Evolutionary conservation across 1,140 invertebrate genomes (phyloP).

Genomic region (Apis laboriosa): DNA sequence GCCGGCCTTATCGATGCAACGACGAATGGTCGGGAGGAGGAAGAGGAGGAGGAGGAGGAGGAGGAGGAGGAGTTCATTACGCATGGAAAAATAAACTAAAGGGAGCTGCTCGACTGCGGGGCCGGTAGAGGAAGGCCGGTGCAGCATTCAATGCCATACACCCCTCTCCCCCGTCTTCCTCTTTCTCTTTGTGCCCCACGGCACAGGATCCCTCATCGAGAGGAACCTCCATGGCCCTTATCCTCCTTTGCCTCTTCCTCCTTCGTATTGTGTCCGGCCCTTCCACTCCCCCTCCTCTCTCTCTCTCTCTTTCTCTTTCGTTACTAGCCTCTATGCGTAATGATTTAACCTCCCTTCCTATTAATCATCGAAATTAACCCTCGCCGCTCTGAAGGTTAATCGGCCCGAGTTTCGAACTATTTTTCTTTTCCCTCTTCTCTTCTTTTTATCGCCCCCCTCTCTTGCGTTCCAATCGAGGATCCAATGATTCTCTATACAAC

Average conservation of each 20-base stretch:
- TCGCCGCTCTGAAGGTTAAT: conserved; percentile 18
- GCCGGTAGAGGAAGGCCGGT: conserved; percentile 53
- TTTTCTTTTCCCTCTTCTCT: neutral
- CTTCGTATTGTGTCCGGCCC: conserved; percentile 29
- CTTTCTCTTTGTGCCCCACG: conserved; percentile 58
- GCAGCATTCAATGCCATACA: neutral
- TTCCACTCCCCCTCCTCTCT: neutral
- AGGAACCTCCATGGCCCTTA: conserved; percentile 51
- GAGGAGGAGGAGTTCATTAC: conserved; percentile 67
- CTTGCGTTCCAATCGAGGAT: too few species aligned
- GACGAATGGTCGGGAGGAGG: conserved; percentile 50
- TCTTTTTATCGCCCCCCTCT: neutral
- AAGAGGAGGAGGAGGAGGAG: conserved; percentile 52
- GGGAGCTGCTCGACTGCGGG: conserved; percentile 56
- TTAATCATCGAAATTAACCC: conserved; percentile 66
- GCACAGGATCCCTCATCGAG: conserved; percentile 57
- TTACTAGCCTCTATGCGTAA: conserved; percentile 47
- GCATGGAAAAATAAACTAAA: conserved; percentile 72
- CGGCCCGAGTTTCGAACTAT: neutral
- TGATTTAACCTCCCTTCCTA: conserved; percentile 61
- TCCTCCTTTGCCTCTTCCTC: conserved; percentile 36
- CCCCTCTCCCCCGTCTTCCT: conserved; percentile 28
- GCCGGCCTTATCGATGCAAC: conserved; percentile 65
- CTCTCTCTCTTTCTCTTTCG: neutral
- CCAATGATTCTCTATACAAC: too few species aligned